Base-by-base conservation (phyloP, 2,888 invertebrate species). In the Caenorhabditis panamensis region DNA sequence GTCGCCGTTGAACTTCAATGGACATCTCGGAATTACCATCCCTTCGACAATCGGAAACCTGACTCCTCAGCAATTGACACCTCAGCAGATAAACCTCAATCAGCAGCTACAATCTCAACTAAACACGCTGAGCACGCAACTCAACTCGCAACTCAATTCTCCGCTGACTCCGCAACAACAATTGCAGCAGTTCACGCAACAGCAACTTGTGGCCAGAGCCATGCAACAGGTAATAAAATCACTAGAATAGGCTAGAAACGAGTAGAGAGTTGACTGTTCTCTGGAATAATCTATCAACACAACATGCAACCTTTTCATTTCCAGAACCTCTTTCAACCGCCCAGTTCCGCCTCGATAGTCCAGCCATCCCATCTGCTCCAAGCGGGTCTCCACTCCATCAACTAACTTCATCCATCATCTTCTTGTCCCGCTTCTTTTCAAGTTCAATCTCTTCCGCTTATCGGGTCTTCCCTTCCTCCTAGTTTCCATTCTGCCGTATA, bases 151-250 rank as follows among this genome's bases (percentile, higher is more conserved):
- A 44, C 44, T 78, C 53, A 49, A 26, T 28, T 73, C 73, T 16
- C 82, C 76, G 58, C 47, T 82, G 37, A 82, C 82, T 28, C 77
- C 81, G 53, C 81, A 81, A 59, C 81, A 81, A 47, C 81, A 81
- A 63, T 26, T 81, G 13, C 80, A 77, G 24, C 77, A 80, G 44
- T 71, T 80, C 22, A 80, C 69, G 47, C 76, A 73, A 26, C 73
- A 76, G 20, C 80, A 80, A 56, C 79, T 79, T 13, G 49, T 80
- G 58, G 80, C 75, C 18, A 64, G 80, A 51, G 78, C 78, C 31
- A 81, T 77, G 76, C 76, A 81, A 31, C 81, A 81, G 69, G 76
- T 80, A 44, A 67, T 47, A 20, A 24, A 41, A 16, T 49, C 31
- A 26, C 31, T 37, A 37, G 24, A 44, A 37, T 18, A 41, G 61